Evolutionary conservation across 2,113 vertebrate genomes (phyloP).

Genomic region (Cyphomyrus discorhynchus): DNA sequence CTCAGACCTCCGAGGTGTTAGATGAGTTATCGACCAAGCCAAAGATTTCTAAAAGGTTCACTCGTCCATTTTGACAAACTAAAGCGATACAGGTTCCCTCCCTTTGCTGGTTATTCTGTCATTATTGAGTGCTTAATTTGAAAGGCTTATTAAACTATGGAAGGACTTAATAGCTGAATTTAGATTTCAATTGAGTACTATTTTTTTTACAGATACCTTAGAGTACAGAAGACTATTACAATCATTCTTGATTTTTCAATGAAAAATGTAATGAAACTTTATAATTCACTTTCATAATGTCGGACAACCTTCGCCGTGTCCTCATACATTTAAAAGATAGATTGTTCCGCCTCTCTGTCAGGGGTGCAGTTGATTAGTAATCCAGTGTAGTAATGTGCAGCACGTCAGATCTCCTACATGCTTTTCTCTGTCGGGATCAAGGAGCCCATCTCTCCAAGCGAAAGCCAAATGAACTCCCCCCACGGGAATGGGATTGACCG

Average conservation of each 20-base stretch:
- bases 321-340: neutral
- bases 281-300: neutral
- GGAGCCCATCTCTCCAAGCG: constrained; percentile 71
- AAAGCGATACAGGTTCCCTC: neutral
- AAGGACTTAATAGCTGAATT: neutral
- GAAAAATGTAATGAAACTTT: neutral
- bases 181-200: neutral
- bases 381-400: neutral
- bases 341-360: neutral
- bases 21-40: neutral
- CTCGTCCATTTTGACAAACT: neutral
- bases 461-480: constrained; percentile 58
- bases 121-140: neutral
- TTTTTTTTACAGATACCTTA: neutral
- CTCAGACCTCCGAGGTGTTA: neutral
- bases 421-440: constrained; percentile 35
- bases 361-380: neutral
- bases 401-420: constrained; percentile 12
- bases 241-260: neutral
- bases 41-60: neutral
- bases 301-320: neutral
- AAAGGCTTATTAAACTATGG: neutral
- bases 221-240: neutral
- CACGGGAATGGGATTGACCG: constrained; percentile 63
- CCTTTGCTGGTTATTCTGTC: neutral